Evolutionary conservation across 2,888 invertebrate genomes (phyloP).

Genomic region (Cheilosia vernalis): DNA sequence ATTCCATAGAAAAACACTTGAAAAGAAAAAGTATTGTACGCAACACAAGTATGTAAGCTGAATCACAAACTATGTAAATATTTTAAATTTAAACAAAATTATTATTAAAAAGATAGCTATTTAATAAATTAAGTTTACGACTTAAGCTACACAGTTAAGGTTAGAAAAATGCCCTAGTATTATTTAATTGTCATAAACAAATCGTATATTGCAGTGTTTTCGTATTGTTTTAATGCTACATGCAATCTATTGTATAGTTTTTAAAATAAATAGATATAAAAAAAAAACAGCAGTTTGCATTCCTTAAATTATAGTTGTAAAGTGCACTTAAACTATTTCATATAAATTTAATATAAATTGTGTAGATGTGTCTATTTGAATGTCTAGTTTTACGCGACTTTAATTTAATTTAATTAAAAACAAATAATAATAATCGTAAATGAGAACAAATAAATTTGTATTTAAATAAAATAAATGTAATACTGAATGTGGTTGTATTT

Average conservation of each 20-base stretch:
- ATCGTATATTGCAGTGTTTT: slow-evolving; percentile 21
- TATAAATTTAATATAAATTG: slow-evolving; percentile 9
- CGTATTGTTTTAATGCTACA: slow-evolving; percentile 6
- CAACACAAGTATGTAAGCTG: neutral
- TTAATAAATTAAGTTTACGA: neutral
- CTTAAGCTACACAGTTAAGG: slow-evolving; percentile 10
- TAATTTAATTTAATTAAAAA: slow-evolving; percentile 57
- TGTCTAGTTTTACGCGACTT: slow-evolving; percentile 36
- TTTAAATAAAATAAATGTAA: slow-evolving; percentile 44
- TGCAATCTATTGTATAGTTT: slow-evolving; percentile 27
- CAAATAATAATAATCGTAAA: slow-evolving; percentile 25
- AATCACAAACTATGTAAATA: slow-evolving; percentile 7
- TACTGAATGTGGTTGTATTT: neutral
- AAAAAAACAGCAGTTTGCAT: slow-evolving; percentile 25
- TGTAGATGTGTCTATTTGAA: slow-evolving; percentile 18
- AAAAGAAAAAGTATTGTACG: neutral
- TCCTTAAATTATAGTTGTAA: slow-evolving; percentile 40
- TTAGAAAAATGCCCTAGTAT: slow-evolving; percentile 41
- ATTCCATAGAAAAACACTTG: neutral
- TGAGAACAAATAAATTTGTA: slow-evolving; percentile 40
- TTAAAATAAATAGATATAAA: slow-evolving; percentile 6
- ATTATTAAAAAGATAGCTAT: neutral
- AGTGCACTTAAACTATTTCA: slow-evolving; percentile 18
- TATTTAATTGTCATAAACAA: slow-evolving; percentile 41
- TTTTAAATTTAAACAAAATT: neutral